Evolutionary conservation across 2,113 vertebrate species (phyloP), one percentile per base, ranked within the genome.

Genomic region (Petromus typicus): DNA sequence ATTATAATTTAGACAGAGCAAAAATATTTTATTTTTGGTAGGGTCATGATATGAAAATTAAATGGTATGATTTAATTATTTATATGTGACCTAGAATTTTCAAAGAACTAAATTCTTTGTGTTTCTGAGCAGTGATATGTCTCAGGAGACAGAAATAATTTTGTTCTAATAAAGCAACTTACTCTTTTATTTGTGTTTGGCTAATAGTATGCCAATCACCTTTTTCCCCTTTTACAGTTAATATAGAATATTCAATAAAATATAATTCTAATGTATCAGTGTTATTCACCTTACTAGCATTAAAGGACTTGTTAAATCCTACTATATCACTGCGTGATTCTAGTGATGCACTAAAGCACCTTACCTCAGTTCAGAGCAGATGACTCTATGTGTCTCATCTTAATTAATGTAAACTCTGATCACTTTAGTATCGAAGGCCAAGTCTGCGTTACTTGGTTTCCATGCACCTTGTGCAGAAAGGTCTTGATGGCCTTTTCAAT

Each of bases 21-120:
- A 67, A 88, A 94, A 54, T 87, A 80, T 34, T 84, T 84, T 22
- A 80, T 43, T 91, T 94, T 12, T n/a, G 20, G 23, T 61, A 37
- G 11, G 3, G 16, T 14, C 18, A 34, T 73, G 13, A 75, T 25
- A 75, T 37, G 20, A 89, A 92, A 92, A 75, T 83, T 64, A 17
- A 12, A 78, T 64, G 23, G 9, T 78, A 64, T 64, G 2, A 13
- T 61, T 90, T 80, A 40, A 61, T 17, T 17, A 43, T 56, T 92
- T 63, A 61, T 48, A 27, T 48, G 4, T 95, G 14, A 87, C 16
- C 61, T 5, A 75, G 4, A 87, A 59, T 22, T 82, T 66, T 8
- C 30, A 13, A 75, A 95, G 27, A 43, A 81, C 59, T 76, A 89
- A 37, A 54, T 76, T 11, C 8, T 43, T 64, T 56, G 11, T 69